Conservation (phyloP, 2,797 vertebrate species). For the Silurus lanzhouensis region DNA sequence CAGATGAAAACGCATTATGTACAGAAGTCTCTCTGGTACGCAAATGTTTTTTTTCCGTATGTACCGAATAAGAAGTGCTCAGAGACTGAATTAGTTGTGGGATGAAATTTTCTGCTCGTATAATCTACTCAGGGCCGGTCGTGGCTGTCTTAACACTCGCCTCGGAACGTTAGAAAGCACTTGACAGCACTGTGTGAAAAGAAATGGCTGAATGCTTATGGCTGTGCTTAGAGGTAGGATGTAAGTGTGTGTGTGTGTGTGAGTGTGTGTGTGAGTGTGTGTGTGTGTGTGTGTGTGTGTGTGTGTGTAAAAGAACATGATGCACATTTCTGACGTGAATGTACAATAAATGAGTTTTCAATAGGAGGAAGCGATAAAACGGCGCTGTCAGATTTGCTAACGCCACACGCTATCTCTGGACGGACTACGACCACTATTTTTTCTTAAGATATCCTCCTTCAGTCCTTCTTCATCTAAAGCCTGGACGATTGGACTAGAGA, state of each 20-base stretch:
- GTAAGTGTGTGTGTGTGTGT: too few relatives aligned
- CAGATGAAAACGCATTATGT: not conserved
- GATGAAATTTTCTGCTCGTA: not conserved
- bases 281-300: too few relatives aligned
- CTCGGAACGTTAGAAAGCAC: not conserved
- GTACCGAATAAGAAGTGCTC: not conserved
- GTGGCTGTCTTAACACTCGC: not conserved
- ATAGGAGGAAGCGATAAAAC: not conserved
- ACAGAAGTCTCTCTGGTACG: not conserved
- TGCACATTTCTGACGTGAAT: not conserved
- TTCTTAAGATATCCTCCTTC: too few relatives aligned
- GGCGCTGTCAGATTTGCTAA: too few relatives aligned
- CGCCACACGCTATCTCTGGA: too few relatives aligned
- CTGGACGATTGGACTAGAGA: too few relatives aligned
- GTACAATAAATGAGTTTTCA: not conserved
- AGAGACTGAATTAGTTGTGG: not conserved
- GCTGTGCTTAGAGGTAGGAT: not conserved
- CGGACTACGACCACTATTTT: too few relatives aligned
- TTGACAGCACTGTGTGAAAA: not conserved
- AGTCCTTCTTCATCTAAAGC: too few relatives aligned
- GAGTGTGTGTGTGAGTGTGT: too few relatives aligned
- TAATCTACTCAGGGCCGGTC: not conserved
- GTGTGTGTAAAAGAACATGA: not conserved
- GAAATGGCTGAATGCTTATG: not conserved
- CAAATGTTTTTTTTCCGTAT: not conserved